Evolutionary conservation across 2,888 invertebrate genomes (phyloP), one percentile per base, ranked within the genome.

Genomic region (Phytoseiulus persimilis): DNA sequence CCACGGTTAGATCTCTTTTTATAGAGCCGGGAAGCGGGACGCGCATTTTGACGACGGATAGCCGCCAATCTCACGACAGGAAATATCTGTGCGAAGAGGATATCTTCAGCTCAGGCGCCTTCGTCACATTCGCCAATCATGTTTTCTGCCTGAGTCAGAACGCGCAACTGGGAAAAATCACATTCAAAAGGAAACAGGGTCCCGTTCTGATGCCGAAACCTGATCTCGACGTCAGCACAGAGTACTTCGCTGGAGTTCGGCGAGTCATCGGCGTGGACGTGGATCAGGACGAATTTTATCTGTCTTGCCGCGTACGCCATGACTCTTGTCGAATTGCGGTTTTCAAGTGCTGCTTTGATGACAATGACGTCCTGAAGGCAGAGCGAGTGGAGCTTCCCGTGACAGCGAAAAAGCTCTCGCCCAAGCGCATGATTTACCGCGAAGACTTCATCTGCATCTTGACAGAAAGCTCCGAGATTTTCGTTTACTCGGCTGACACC

Each of bases 101-200:
- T n/a, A 28, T 45, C n/a, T 33, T 33, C 33, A 87, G 28, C 18
- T 31, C 87, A 3, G 45, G 39, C 6, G 28, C 39, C 23, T 87
- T 33, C 87, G 32, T 87, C 32, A 33, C 39, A 1, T 33, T 23
- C 32, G 87, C 87, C 28, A 87, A 87, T n/a, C 87, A 87, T 33
- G n/a, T 87, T 6, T 87, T 33, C 33, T n/a, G 33, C 9, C 32
- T 87, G 9, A 28, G 31, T 23, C 6, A n/a, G 0, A 11, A n/a
- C 6, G 28, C 9, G 32, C 32, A 87, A 32, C 18, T 84, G 1
- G 84, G 33, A 39, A 87, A 87, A 31, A 33, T 87, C 14, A 87
- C 87, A 28, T 32, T 87, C 33, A 87, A 87, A n/a, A n/a, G n/a
- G 87, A 33, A 87, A 33, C 39, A 14, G 39, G 87, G 87, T 1